phyloP scores from a whole-genome alignment of 2,797 vertebrate genomes.

The Botia almorhae region DNA sequence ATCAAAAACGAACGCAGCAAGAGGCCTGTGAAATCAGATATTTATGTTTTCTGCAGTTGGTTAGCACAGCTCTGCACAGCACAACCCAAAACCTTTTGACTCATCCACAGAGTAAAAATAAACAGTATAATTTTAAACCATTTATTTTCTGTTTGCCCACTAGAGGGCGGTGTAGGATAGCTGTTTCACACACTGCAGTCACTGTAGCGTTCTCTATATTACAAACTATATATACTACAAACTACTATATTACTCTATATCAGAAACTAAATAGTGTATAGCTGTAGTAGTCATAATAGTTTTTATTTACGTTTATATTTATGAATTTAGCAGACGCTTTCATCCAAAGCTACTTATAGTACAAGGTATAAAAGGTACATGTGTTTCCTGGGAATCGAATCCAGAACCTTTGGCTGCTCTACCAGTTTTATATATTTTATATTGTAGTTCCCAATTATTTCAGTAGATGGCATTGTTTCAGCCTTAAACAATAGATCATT shows the following conservation, averaged over 20 bases:
- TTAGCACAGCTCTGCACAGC: neutral
- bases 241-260: neutral
- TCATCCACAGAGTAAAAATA: neutral
- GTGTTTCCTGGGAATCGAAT: too few relatives aligned
- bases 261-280: neutral
- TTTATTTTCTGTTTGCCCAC: conserved; percentile 38
- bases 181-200: conserved; percentile 19
- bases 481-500: neutral
- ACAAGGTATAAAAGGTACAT: too few relatives aligned
- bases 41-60: neutral
- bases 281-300: neutral
- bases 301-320: neutral
- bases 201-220: conserved; percentile 2
- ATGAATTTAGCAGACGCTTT: too few relatives aligned
- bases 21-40: neutral
- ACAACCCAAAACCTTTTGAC: neutral
- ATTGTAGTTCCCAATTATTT: conserved; percentile 9
- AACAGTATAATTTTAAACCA: neutral
- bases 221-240: neutral
- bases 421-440: too few relatives aligned
- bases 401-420: too few relatives aligned
- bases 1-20: conserved; percentile 47
- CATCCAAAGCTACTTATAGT: too few relatives aligned
- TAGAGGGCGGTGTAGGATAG: conserved; percentile 56
- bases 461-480: conserved; percentile 37